These are phyloP conservation scores for Plecturocebus donacophilus DNA, from an alignment of 2,113 vertebrate genomes.

Conservation along the genomic window DNA sequence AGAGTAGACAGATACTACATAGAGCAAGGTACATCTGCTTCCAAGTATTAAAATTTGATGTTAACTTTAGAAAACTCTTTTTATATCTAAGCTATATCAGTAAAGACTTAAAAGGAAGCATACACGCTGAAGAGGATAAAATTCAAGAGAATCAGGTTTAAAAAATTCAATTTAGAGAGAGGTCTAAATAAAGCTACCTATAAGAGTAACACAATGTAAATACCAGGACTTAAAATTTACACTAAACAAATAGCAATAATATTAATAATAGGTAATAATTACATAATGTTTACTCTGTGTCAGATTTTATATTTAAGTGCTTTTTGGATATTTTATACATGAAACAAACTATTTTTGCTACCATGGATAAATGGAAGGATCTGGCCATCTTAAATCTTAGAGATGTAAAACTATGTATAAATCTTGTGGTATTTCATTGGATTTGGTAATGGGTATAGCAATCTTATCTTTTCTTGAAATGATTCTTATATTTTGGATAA, in stretches of 20 bases:
- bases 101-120: not conserved
- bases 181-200: not conserved
- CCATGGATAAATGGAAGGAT: not conserved
- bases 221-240: not conserved
- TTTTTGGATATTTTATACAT: not conserved
- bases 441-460: not conserved
- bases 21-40: not conserved
- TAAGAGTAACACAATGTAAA: conserved; percentile 16
- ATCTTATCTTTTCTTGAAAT: not conserved
- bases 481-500: not conserved
- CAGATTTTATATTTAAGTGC: not conserved
- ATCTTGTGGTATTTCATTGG: conserved; percentile 1
- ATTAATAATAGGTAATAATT: not conserved
- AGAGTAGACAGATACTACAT: not conserved
- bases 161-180: not conserved
- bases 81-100: not conserved
- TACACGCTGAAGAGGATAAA: not conserved
- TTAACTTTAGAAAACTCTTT: not conserved
- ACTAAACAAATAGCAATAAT: not conserved
- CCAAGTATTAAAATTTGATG: not conserved
- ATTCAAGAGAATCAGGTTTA: not conserved
- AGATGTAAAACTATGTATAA: not conserved
- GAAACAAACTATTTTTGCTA: not conserved
- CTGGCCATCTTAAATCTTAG: not conserved
- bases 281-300: not conserved